These are phyloP conservation scores for Staurois parvus DNA, from an alignment of 2,797 vertebrate species.

Conservation along the genomic window DNA sequence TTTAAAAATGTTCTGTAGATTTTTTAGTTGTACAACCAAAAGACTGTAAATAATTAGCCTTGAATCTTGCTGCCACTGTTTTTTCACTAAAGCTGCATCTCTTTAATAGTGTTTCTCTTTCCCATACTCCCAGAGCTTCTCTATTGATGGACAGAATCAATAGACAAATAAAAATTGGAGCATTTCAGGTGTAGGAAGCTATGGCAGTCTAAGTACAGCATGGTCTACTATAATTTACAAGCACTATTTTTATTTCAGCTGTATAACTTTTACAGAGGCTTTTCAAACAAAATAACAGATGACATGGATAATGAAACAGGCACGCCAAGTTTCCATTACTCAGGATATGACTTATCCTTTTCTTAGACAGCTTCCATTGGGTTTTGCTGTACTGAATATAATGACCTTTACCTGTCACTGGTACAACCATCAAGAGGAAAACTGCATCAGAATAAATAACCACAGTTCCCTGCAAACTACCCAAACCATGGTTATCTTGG, in stretches of 20 bases:
- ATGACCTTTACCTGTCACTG: slow-evolving; percentile 2
- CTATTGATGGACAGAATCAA: slow-evolving; percentile 44
- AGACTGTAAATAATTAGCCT: slow-evolving; percentile 28
- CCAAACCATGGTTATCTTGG: neutral
- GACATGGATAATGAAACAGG: slow-evolving; percentile 4
- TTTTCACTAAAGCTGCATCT: slow-evolving; percentile 9
- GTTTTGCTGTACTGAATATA: slow-evolving; percentile 3
- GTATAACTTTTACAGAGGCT: slow-evolving; percentile 15
- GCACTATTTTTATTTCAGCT: slow-evolving; percentile 33
- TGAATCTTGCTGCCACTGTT: neutral
- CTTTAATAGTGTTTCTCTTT: slow-evolving; percentile 14
- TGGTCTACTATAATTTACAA: slow-evolving; percentile 22
- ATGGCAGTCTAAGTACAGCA: slow-evolving; percentile 17
- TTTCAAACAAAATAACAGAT: slow-evolving; percentile 22
- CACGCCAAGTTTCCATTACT: neutral
- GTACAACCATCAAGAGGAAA: neutral
- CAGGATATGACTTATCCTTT: neutral
- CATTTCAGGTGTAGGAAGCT: slow-evolving; percentile 28
- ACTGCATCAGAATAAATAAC: neutral
- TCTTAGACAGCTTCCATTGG: slow-evolving; percentile 1
- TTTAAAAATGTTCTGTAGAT: slow-evolving; percentile 5
- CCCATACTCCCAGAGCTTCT: slow-evolving; percentile 5
- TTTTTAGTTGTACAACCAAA: slow-evolving; percentile 18
- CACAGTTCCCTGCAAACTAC: neutral
- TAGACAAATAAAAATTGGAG: slow-evolving; percentile 40